Evolutionary conservation across 2,888 invertebrate species (phyloP), one percentile per base, ranked within the genome.

Genomic region (Microchrysa polita): DNA sequence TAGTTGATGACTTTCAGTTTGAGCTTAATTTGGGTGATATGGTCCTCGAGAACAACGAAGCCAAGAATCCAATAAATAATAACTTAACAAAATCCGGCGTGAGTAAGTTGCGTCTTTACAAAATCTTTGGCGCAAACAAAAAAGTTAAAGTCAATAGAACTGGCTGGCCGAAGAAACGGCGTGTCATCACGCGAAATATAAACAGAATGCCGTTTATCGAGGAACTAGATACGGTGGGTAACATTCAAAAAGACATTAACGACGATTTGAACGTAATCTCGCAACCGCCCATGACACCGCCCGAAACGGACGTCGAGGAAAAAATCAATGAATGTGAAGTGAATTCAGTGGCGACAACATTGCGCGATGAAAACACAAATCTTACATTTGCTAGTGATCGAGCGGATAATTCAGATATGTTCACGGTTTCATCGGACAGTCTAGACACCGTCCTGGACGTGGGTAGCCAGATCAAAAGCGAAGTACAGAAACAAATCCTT

Each of bases 131-230:
- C 23, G 65, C 40, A 40, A 74, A 73, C 40, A 77, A 78, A 77
- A 81, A 79, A 74, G 79, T 81, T 1, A 90, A 91, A 84, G 90
- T 90, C 82, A 94, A 94, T 83, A 87, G 90, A 75, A 94, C 94
- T 0, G 94, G 94, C 9, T 94, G 94, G 94, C 94, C 94, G 0
- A 87, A 80, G 34, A 73, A 73, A 34, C 78, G 0, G 80, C 81
- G 20, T 77, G 80, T 72, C 79, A 81, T 74, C 75, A 79, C 52
- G 34, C 22, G 67, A 1, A 79, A 80, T 0, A 77, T 77, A 42
- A 65, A 74, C 65, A 72, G 52, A 59, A 61, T 57, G 52, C 57
- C 40, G 52, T 48, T 42, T 18, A 42, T 52, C 16, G 40, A 42
- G n/a, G 67, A 71, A 27, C n/a, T 73, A n/a, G 16, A 20, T 9